These are phyloP conservation scores for Tachuris rubrigastra DNA, from an alignment of 2,113 vertebrate genomes.

Conservation along the genomic window DNA sequence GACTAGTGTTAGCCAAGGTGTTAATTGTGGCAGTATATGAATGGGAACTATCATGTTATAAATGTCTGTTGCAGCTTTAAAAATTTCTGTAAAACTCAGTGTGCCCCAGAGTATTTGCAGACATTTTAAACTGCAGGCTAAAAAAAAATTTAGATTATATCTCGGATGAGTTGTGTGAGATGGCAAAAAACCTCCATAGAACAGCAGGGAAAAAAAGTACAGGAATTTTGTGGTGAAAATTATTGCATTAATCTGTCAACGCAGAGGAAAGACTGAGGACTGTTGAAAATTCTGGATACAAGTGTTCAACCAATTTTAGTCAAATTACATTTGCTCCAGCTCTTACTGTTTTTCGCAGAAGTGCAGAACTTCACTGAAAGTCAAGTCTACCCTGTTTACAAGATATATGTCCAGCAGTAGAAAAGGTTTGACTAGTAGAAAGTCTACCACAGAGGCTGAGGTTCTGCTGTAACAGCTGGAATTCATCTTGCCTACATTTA, in stretches of 20 bases:
- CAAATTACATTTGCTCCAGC: not conserved
- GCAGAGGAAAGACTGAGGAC: not conserved
- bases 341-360: not conserved
- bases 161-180: not conserved
- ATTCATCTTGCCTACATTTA: not conserved
- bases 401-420: not conserved
- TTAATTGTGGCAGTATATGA: not conserved
- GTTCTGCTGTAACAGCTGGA: not conserved
- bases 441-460: not conserved
- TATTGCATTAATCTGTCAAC: accelerated
- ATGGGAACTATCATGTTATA: not conserved
- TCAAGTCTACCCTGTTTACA: not conserved
- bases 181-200: not conserved
- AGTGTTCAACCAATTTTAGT: not conserved
- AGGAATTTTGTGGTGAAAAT: not conserved
- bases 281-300: not conserved
- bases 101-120: not conserved
- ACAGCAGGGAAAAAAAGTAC: not conserved
- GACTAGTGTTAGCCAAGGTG: accelerated
- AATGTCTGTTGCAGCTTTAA: not conserved
- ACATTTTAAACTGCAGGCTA: not conserved
- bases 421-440: not conserved
- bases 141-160: not conserved
- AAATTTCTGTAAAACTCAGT: not conserved
- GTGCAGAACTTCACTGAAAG: not conserved